Base-by-base conservation (phyloP, 2,113 vertebrate species). In the Lycocorax pyrrhopterus region DNA sequence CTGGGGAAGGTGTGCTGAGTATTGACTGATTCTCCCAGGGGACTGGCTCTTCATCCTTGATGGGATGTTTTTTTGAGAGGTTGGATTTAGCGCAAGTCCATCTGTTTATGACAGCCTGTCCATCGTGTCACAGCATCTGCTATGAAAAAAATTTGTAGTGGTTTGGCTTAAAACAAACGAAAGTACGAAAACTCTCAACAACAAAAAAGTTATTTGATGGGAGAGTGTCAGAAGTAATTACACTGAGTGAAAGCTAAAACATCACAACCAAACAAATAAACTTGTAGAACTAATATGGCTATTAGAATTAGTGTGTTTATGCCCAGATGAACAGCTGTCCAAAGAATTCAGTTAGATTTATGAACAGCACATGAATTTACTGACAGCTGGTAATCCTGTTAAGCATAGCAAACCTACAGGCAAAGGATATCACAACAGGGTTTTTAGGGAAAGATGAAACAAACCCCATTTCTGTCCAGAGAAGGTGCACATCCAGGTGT, bases 291-390 rank as follows among this genome's bases (percentile, higher is more conserved):
- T 89, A 96, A 89, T 68, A 64, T 77, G 79, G 43, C 71, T 66
- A 84, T 90, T 94, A 93, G 79, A 91, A 79, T 72, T 52, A 89
- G 74, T 23, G 87, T 84, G 87, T 95, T 97, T 95, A 92, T 94
- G 94, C 93, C 86, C 89, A 92, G 92, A 96, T 95, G 94, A 96
- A 56, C 92, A 97, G 75, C 92, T 97, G 92, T 96, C 94, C 90
- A 90, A 97, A 96, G 81, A 71, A 92, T 69, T 90, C 53, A 56
- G 53, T 60, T 53, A 29, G 25, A 47, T 89, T 95, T 96, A 53
- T 79, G n/a, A 92, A 89, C 46, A 89, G 59, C 47, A 10, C 81
- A 59, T 80, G 63, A 86, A 90, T 96, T 82, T 93, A 84, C 79
- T 95, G 87, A 90, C 92, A 96, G 84, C 87, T 97, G 71, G 78